Evolutionary conservation across 1,140 invertebrate genomes (phyloP).

Genomic region (Hyles vespertilio): DNA sequence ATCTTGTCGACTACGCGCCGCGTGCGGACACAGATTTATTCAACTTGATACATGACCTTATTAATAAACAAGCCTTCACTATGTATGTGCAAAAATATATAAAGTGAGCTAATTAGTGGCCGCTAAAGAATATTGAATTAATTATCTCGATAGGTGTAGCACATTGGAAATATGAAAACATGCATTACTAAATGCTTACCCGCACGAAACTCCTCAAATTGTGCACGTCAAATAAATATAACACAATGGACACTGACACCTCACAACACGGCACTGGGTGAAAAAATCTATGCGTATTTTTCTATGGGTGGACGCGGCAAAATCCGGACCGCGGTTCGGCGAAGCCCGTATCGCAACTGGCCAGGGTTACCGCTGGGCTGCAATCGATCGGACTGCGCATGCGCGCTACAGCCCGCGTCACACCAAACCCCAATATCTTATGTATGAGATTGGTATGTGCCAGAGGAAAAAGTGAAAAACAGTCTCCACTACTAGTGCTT

Average conservation of each 20-base stretch:
- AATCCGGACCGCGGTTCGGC: slow-evolving; percentile 13
- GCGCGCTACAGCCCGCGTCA: slow-evolving; percentile 44
- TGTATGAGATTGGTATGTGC: slow-evolving; percentile 57
- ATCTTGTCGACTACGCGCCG: too few relatives aligned
- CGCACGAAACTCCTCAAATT: background rate
- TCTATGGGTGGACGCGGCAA: slow-evolving; percentile 13
- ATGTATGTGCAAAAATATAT: too few relatives aligned
- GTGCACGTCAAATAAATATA: slow-evolving; percentile 1
- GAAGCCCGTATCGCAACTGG: slow-evolving; percentile 38
- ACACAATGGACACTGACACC: slow-evolving; percentile 18
- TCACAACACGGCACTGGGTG: slow-evolving; percentile 30
- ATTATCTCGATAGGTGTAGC: too few relatives aligned
- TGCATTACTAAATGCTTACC: background rate
- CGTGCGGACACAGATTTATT: too few relatives aligned
- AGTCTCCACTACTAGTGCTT: slow-evolving; percentile 8
- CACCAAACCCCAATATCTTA: slow-evolving; percentile 59
- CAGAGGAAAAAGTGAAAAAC: slow-evolving; percentile 47
- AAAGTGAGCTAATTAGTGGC: too few relatives aligned
- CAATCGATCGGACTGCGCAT: slow-evolving; percentile 66
- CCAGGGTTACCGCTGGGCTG: slow-evolving; percentile 39
- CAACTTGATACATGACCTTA: too few relatives aligned
- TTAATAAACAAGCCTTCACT: too few relatives aligned
- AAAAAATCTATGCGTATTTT: slow-evolving; percentile 55
- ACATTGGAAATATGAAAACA: too few relatives aligned
- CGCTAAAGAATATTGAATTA: too few relatives aligned